Conservation (phyloP, 2,888 invertebrate species). For the Panzeria rudis region DNA sequence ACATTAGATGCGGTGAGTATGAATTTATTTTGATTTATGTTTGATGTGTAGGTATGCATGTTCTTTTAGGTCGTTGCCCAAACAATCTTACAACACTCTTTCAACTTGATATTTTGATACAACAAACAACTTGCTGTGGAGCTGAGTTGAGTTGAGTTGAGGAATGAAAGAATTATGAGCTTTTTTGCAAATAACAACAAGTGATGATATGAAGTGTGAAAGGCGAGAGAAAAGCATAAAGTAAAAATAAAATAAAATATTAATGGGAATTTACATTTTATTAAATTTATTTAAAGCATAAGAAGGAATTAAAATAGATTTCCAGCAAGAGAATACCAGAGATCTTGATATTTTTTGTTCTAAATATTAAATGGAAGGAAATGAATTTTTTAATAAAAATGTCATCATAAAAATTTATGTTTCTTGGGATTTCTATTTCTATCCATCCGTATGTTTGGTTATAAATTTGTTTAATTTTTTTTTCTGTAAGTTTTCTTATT, state of each 20-base stretch:
- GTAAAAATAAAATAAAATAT: constrained; percentile 29
- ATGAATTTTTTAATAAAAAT: constrained; percentile 61
- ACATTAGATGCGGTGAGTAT: constrained; percentile 51
- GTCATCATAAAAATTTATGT: constrained; percentile 65
- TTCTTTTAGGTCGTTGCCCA: constrained; percentile 33
- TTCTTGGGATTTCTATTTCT: constrained; percentile 16
- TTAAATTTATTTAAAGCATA: constrained; percentile 45
- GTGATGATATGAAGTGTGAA: constrained; percentile 64
- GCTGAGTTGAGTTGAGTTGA: neutral
- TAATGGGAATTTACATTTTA: constrained; percentile 63
- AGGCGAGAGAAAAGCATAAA: constrained; percentile 15
- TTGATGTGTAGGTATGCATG: constrained; percentile 72
- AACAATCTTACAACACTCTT: constrained; percentile 37
- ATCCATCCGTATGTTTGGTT: neutral
- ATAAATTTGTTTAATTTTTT: neutral
- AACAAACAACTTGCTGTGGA: neutral
- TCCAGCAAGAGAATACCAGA: neutral
- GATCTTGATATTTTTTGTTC: neutral
- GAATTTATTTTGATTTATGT: constrained; percentile 71
- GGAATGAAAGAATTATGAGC: constrained; percentile 65
- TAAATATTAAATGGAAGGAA: constrained; percentile 26
- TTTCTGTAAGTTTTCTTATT: neutral
- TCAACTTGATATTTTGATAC: constrained; percentile 12
- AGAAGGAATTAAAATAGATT: neutral
- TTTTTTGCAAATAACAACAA: constrained; percentile 57